Percentiles rank a stretch among this genome's conserved stretches.
Evolutionary conservation across 2,113 vertebrate genomes (phyloP).

Genomic region (Rhegmatorhina hoffmannsi): DNA sequence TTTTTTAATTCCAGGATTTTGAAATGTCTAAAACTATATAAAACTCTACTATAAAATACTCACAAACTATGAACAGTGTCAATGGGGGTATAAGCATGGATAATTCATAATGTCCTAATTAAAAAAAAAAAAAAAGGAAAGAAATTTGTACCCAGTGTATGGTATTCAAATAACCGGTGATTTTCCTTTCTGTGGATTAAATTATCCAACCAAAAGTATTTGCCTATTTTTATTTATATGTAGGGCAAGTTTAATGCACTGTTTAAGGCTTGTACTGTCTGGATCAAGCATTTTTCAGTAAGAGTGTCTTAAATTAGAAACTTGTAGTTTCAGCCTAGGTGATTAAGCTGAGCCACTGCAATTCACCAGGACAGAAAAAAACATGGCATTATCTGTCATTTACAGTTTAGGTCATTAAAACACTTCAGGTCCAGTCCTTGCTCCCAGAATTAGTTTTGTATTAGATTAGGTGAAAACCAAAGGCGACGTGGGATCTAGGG

Average conservation of each 20-base stretch:
- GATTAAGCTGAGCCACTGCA: neutral
- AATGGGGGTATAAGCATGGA: neutral
- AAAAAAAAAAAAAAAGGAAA: neutral
- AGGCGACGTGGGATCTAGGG: neutral
- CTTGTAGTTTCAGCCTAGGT: neutral
- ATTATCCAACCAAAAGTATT: neutral
- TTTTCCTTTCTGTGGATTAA: neutral
- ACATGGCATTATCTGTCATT: neutral
- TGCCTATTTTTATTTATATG: neutral
- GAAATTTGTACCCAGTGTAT: neutral
- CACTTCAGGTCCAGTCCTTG: neutral
- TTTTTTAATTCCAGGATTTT: neutral
- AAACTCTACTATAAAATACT: neutral
- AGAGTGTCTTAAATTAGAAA: neutral
- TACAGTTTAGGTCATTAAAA: neutral
- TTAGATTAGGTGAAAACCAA: neutral
- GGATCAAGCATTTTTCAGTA: neutral
- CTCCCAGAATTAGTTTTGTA: neutral
- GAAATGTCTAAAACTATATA: neutral
- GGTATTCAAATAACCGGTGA: neutral
- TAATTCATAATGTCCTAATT: neutral
- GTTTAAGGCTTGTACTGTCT: neutral
- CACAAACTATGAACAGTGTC: rapidly evolving
- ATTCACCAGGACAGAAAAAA: neutral
- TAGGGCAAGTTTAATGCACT: neutral